phyloP scores from a whole-genome alignment of 1,140 invertebrate species.

The Drosophila ohnishii region DNA sequence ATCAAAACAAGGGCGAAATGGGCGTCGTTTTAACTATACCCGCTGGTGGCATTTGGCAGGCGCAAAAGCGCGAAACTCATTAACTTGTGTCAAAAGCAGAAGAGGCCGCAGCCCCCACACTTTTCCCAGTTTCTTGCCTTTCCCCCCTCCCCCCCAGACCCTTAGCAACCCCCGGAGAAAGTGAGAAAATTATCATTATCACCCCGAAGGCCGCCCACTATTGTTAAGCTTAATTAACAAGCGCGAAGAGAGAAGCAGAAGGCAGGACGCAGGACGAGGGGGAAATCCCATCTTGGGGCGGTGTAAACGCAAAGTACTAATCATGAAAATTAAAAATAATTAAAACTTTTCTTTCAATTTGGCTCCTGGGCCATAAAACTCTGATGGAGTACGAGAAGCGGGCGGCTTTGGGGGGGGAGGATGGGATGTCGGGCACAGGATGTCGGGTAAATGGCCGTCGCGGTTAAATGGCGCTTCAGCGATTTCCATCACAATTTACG shows the following conservation, averaged over 20 bases:
- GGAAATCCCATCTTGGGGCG: conserved; percentile 15
- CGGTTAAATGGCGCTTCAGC: conserved; percentile 80
- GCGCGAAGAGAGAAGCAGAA: conserved; percentile 32
- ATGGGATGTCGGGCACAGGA: not conserved
- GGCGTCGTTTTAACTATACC: conserved; percentile 66
- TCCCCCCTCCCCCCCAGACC: conserved; percentile 4
- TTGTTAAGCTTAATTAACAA: conserved; percentile 81
- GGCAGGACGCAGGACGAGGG: not conserved
- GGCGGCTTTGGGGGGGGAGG: not conserved
- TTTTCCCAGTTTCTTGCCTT: not conserved
- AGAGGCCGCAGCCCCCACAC: conserved; percentile 42
- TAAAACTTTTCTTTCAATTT: conserved; percentile 82
- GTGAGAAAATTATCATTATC: conserved; percentile 80
- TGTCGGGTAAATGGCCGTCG: conserved; percentile 66
- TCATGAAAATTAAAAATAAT: conserved; percentile 82
- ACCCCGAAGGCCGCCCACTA: conserved; percentile 57
- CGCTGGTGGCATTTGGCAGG: conserved; percentile 73
- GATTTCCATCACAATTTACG: conserved; percentile 81
- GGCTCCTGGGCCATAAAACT: conserved; percentile 63
- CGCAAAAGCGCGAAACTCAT: conserved; percentile 78
- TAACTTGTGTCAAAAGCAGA: conserved; percentile 76
- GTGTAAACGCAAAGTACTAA: conserved; percentile 80
- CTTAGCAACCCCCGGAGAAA: conserved; percentile 37
- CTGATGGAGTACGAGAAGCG: conserved; percentile 26
- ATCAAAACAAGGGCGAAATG: conserved; percentile 1